Base-by-base conservation (phyloP, 2,113 vertebrate genomes). In the Rhinogobius similis region DNA sequence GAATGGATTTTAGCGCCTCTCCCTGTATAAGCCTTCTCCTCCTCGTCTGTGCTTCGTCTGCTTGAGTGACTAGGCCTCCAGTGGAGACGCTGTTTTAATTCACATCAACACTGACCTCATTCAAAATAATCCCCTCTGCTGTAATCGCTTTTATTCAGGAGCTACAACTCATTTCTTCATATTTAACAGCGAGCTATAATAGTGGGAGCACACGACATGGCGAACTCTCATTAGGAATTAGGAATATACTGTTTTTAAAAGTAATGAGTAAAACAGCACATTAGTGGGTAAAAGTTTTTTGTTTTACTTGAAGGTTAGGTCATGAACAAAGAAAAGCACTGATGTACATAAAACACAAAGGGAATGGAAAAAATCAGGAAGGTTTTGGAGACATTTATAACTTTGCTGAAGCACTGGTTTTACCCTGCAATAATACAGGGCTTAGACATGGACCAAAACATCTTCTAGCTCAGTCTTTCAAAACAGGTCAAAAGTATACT, bases 21-120 rank as follows among this genome's bases (percentile, higher is more conserved):
- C 61, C 79, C 79, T 72, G 72, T 87, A 80, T 88, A 87, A 90
- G 88, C 90, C 86, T 26, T 55, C 52, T 91, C 79, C 86, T 91
- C 79, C 90, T 89, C 87, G 65, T 55, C 52, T 55, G 79, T 68
- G 58, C 82, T 86, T 55, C 52, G 82, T 86, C 82, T 89, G 89
- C 67, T 89, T 88, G 82, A 88, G 81, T 85, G 82, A 89, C 86
- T 87, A 79, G 85, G 89, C 82, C 85, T 89, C 82, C 82, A 87
- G 86, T 86, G 83, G 87, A 88, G 86, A 89, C 84, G 85, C 73
- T 82, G 90, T 87, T 90, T 91, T 88, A 87, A 89, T 90, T 91
- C 86, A 82, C 83, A 88, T 86, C 88, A 87, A 90, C 86, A 81
- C 87, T 91, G 88, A 91, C 90, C 90, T 90, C 86, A 85, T 91